Evolutionary conservation across 2,888 invertebrate genomes (phyloP), one percentile per base, ranked within the genome.

Genomic region (Encarsia formosa): DNA sequence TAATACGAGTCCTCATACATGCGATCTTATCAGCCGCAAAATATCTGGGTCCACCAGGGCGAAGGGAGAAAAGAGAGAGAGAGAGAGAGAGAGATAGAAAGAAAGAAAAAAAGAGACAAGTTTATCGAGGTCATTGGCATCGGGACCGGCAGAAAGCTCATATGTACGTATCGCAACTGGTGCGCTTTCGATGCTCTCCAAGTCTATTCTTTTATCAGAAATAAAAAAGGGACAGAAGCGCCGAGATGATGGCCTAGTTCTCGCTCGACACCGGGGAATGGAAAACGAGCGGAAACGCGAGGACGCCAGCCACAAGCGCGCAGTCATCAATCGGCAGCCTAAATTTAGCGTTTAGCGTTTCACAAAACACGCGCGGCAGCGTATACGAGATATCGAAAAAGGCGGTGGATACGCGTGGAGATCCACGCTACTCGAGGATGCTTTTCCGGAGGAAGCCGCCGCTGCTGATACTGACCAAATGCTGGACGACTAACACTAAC

Each of bases 101-200:
- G 13, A 29, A 16, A 22, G 23, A n/a, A 24, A 35, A 9, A 20
- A 32, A 18, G 31, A 45, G 19, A 6, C 24, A 24, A 34, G 46
- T 43, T 35, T 45, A 61, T 60, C 57, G 60, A 56, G 61, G 62
- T 62, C 62, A 63, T 61, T 57, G 53, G 59, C 54, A 58, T 47
- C 51, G 32, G 20, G 6, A 32, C 23, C 15, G 9, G 15, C 26
- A 8, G 2, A 18, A 9, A n/a, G 3, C 5, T n/a, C n/a, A n/a
- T n/a, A n/a, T n/a, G n/a, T n/a, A n/a, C n/a, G n/a, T n/a, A n/a
- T n/a, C n/a, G n/a, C n/a, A n/a, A n/a, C n/a, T n/a, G n/a, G n/a
- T n/a, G n/a, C n/a, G n/a, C n/a, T n/a, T n/a, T n/a, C n/a, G n/a
- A n/a, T n/a, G n/a, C n/a, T n/a, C n/a, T n/a, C n/a, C 20, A 24